Evolutionary conservation across 2,888 invertebrate genomes (phyloP).

Genomic region (Hymenopus coronatus): DNA sequence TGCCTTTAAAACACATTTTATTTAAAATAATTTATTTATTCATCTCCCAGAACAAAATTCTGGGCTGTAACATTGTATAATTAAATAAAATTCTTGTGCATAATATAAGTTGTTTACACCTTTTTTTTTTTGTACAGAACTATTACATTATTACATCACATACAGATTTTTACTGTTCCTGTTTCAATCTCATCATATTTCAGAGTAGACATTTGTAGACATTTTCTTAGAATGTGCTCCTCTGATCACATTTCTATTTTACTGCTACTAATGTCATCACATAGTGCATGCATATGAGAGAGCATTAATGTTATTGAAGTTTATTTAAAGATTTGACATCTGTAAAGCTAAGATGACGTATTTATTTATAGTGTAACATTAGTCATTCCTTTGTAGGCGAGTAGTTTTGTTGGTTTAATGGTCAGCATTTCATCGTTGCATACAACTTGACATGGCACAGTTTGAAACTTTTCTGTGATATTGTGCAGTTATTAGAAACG

Average conservation of each 20-base stretch:
- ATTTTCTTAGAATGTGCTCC: neutral
- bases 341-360: neutral
- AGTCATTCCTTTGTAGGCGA: neutral
- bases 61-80: too few species aligned
- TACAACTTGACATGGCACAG: neutral
- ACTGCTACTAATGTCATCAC: neutral
- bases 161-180: too few species aligned
- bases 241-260: neutral
- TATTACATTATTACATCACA: too few species aligned
- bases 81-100: too few species aligned
- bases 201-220: neutral
- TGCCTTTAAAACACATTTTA: too few species aligned
- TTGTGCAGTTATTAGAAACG: neutral
- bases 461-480: neutral
- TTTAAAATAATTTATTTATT: too few species aligned
- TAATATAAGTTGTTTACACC: too few species aligned
- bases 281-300: neutral
- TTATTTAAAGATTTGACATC: neutral
- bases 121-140: too few species aligned
- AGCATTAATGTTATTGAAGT: neutral
- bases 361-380: neutral
- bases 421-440: neutral
- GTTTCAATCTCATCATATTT: too few species aligned
- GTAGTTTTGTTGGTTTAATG: neutral
- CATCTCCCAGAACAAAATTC: too few species aligned